Evolutionary conservation across 64 coral and sea anemone genomes (phyloP).

Genomic region (Cladopsammia gracilis): DNA sequence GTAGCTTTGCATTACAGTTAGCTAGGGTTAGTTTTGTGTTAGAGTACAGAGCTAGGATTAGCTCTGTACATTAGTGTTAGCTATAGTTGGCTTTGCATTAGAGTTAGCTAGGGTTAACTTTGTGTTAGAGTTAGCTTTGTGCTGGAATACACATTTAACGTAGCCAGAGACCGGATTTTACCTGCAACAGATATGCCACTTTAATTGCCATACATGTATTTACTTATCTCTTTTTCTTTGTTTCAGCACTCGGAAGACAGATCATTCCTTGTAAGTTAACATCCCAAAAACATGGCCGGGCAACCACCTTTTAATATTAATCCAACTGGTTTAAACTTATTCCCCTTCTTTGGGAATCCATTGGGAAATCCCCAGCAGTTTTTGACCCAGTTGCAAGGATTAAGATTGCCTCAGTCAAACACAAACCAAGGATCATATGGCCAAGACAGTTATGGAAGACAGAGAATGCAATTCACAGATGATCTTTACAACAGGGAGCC

Average conservation of each 20-base stretch:
- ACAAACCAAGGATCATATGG: neutral
- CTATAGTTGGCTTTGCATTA: no score
- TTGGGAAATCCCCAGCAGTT: constrained; percentile 25
- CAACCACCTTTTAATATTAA: neutral
- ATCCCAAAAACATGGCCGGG: neutral
- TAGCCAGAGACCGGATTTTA: no score
- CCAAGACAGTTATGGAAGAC: neutral
- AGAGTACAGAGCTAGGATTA: no score
- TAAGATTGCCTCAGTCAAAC: neutral
- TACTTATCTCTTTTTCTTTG: neutral
- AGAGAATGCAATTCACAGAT: constrained; percentile 4
- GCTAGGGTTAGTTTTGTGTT: no score
- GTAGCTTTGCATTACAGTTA: no score
- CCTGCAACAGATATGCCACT: no score
- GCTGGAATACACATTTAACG: no score
- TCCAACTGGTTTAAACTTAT: neutral
- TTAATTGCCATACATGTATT: no score
- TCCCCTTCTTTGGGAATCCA: neutral
- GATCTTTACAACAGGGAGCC: neutral
- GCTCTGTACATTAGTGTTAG: no score
- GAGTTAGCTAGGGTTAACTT: no score
- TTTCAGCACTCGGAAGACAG: neutral
- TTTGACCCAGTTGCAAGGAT: neutral
- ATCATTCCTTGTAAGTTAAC: neutral
- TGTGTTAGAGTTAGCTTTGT: no score